A percentile compares a stretch with the other conserved stretches of the same genome.
Conservation (phyloP, 2,113 vertebrate species). For the Narcine bancroftii region DNA sequence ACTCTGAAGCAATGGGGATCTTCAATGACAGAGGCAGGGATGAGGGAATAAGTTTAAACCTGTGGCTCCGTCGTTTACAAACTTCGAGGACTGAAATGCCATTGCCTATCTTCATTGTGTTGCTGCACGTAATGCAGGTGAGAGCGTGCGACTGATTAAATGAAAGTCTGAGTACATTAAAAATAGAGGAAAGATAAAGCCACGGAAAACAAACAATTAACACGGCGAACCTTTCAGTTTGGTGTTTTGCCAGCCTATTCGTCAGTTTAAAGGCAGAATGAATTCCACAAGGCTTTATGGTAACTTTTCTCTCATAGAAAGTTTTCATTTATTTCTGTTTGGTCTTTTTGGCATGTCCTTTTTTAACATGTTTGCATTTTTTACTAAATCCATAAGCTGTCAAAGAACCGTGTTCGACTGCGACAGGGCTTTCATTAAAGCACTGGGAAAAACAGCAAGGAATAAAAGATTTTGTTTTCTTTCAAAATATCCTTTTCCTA, state of each 20-base stretch:
- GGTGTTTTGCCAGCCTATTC: background rate
- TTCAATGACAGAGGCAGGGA: background rate
- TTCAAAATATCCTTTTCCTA: background rate
- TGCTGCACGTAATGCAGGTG: slow-evolving; percentile 12
- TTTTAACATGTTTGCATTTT: background rate
- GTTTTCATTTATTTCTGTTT: background rate
- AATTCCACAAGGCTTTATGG: background rate
- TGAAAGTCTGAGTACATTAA: background rate
- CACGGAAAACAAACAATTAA: background rate
- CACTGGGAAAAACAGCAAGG: background rate
- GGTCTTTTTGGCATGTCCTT: background rate
- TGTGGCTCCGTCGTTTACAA: background rate
- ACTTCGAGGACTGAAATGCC: background rate
- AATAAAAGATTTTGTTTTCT: background rate
- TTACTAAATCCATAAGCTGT: background rate
- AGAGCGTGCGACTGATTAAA: background rate
- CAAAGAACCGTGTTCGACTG: background rate
- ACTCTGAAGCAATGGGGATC: background rate
- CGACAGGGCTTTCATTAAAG: background rate
- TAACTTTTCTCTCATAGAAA: background rate
- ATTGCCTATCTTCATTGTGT: background rate
- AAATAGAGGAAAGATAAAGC: background rate
- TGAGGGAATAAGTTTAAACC: background rate
- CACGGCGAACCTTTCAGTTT: background rate
- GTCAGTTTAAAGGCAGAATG: background rate